These are phyloP conservation scores for Echinometra lucunter DNA, from an alignment of 53 echinoderm and acorn worm genomes.

Conservation along the genomic window DNA sequence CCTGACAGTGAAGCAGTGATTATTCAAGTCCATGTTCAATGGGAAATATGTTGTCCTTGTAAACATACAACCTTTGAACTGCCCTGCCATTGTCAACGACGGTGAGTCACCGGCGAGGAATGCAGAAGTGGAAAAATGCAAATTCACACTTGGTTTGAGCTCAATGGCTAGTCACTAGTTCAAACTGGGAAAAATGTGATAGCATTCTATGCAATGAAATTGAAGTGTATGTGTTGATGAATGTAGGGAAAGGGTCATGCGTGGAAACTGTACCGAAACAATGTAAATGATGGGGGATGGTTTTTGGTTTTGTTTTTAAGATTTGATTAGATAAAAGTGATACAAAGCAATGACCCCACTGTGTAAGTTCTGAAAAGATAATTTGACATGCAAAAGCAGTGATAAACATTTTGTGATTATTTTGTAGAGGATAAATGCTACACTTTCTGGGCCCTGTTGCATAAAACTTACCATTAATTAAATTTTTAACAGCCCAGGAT, in stretches of 20 bases:
- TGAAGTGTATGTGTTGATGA: not conserved
- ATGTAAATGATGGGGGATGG: too few relatives aligned
- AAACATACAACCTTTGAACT: slow-evolving; percentile 41
- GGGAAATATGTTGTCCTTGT: not conserved
- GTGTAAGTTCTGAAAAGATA: too few relatives aligned
- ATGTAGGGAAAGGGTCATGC: not conserved
- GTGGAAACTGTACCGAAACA: too few relatives aligned
- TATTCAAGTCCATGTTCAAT: slow-evolving; percentile 10
- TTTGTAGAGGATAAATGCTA: too few relatives aligned
- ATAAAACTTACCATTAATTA: not conserved
- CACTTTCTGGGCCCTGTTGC: too few relatives aligned
- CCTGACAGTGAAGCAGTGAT: not conserved
- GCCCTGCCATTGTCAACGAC: not conserved
- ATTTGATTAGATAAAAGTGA: too few relatives aligned
- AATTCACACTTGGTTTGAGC: not conserved
- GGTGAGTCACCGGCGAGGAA: slow-evolving; percentile 18
- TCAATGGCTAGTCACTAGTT: not conserved
- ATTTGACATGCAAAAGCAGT: too few relatives aligned
- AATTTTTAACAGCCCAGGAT: too few relatives aligned
- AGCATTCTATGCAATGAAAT: not conserved
- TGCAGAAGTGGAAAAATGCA: not conserved
- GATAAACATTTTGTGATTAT: too few relatives aligned
- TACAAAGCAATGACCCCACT: too few relatives aligned
- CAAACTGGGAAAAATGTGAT: not conserved
- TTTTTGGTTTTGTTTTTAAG: not conserved